phyloP scores from a whole-genome alignment of 2,797 vertebrate species.

The Sebastes matsubarae region DNA sequence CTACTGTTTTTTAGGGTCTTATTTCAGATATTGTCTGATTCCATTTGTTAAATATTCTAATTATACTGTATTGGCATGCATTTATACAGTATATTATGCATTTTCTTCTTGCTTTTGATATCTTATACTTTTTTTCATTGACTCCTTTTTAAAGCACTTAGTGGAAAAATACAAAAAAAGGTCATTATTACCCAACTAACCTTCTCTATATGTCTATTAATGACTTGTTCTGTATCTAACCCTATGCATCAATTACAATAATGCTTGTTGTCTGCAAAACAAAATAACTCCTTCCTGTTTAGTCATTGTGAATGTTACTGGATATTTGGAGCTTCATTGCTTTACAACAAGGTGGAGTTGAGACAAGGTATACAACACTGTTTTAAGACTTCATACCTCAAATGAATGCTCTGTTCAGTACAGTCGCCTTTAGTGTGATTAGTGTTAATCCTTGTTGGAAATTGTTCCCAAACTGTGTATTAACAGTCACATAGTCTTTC shows the following conservation, averaged over 20 bases:
- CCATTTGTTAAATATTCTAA: not conserved
- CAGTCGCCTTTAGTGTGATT: not conserved
- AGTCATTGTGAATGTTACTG: not conserved
- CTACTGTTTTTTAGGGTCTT: not conserved
- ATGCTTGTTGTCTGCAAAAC: not conserved
- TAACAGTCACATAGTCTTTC: conserved; percentile 10
- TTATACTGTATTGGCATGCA: not conserved
- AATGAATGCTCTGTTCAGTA: not conserved
- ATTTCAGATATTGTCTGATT: not conserved
- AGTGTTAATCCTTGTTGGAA: not conserved
- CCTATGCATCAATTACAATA: not conserved
- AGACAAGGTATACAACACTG: not conserved
- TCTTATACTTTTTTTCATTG: not conserved
- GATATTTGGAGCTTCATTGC: not conserved
- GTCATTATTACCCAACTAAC: not conserved
- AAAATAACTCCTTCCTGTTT: not conserved
- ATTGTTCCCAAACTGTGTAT: conserved; percentile 3
- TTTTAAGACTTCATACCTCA: not conserved
- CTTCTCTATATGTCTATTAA: not conserved
- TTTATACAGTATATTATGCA: not conserved
- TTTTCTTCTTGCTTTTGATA: not conserved
- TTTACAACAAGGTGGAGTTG: not conserved
- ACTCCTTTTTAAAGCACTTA: not conserved
- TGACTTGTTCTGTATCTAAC: too few species aligned
- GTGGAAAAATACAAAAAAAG: not conserved